Conservation (phyloP, 1,140 invertebrate genomes). For the Drosophila malerkotliana region DNA sequence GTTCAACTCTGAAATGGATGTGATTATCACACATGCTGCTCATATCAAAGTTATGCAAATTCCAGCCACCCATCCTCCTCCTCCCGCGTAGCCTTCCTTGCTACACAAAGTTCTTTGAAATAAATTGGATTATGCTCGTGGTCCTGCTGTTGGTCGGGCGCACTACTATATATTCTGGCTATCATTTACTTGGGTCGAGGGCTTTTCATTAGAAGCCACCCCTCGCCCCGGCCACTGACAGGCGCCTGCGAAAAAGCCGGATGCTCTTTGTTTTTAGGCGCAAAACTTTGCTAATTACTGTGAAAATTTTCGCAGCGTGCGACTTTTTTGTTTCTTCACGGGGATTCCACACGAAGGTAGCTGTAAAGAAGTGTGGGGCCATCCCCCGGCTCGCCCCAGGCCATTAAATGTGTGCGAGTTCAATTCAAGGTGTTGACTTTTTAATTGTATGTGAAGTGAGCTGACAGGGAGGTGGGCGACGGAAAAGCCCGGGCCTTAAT, state of each 20-base stretch:
- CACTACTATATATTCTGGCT: conserved; percentile 28
- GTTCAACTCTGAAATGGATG: conserved; percentile 43
- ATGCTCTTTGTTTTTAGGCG: conserved; percentile 70
- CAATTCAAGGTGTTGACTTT: conserved; percentile 75
- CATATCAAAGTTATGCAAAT: conserved; percentile 65
- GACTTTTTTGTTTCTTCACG: conserved; percentile 52
- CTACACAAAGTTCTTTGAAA: conserved; percentile 34
- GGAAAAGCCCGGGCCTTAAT: conserved; percentile 44
- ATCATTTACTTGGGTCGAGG: conserved; percentile 51
- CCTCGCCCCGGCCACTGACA: conserved; percentile 5
- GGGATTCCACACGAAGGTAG: conserved; percentile 13
- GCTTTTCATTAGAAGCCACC: conserved; percentile 51
- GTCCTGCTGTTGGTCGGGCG: conserved; percentile 9
- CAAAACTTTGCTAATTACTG: conserved; percentile 82
- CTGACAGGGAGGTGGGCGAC: neutral
- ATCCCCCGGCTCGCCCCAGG: conserved; percentile 16
- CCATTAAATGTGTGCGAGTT: conserved; percentile 42
- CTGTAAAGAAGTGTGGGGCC: neutral
- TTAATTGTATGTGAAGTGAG: conserved; percentile 57
- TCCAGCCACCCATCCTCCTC: neutral
- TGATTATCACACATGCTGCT: conserved; percentile 35
- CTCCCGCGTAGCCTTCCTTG: neutral
- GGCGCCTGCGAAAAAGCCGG: conserved; percentile 41
- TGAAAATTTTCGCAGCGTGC: conserved; percentile 74
- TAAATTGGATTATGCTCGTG: conserved; percentile 56